Conservation (phyloP, 2,797 vertebrate species). For the Moxostoma hubbsi region DNA sequence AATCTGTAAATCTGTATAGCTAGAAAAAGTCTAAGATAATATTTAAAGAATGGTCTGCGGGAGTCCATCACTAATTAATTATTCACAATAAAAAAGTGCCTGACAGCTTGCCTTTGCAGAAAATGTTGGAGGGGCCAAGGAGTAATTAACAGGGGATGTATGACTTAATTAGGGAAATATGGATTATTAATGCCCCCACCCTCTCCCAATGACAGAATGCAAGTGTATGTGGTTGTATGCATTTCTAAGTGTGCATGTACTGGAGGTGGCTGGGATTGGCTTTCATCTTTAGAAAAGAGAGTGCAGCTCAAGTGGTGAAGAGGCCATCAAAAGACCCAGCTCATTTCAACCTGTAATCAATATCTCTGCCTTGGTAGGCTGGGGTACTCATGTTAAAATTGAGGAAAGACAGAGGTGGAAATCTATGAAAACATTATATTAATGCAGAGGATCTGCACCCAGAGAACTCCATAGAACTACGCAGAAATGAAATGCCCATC, state of each 20-base stretch:
- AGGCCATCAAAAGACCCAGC: constrained; percentile 40
- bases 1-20: background rate
- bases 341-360: constrained; percentile 42
- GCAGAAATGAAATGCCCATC: no score
- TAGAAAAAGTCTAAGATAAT: constrained; percentile 14
- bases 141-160: constrained; percentile 77
- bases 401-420: background rate
- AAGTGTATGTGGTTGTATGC: constrained; percentile 1
- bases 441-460: no score
- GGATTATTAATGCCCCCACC: constrained; percentile 80
- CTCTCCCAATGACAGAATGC: constrained; percentile 71
- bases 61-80: constrained; percentile 79
- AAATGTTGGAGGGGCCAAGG: constrained; percentile 71
- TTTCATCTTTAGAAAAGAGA: constrained; percentile 41
- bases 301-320: constrained; percentile 24
- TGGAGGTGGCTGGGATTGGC: constrained; percentile 13
- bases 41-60: constrained; percentile 71
- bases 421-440: no score
- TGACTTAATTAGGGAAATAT: constrained; percentile 80
- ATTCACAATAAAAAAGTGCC: constrained; percentile 75
- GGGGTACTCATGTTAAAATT: constrained; percentile 1
- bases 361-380: constrained; percentile 23
- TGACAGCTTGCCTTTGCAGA: constrained; percentile 73
- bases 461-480: no score
- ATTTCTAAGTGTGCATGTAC: constrained; percentile 6